Base-by-base conservation (phyloP, 2,888 invertebrate species). In the Limenitis camilla region DNA sequence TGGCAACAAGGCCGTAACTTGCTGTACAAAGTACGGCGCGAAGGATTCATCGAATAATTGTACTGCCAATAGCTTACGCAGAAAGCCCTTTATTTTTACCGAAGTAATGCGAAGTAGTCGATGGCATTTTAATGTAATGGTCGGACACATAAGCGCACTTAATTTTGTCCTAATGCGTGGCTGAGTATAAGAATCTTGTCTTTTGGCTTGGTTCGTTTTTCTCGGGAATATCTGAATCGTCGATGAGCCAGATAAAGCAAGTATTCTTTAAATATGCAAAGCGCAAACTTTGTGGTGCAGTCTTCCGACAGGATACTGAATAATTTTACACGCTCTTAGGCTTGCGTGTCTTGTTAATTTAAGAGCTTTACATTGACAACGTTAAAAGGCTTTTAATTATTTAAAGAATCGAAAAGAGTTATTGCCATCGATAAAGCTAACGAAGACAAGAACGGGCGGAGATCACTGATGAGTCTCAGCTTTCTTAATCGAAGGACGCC, bases 291-390 rank as follows among this genome's bases (percentile, higher is more conserved):
- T 81, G 78, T 75, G 71, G 72, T 71, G 68, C 62, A 53, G 72
- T 72, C 74, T 77, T 78, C 78, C 78, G 80, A 81, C 79, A 76
- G 81, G 76, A 76, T 69, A 65, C 78, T 82, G 84, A 83, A 85
- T 85, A 84, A 86, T 84, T 83, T 83, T 84, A 84, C 84, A 85
- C 82, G 79, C 75, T 78, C 79, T 81, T 83, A 83, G 80, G 79
- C 74, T 73, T 74, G 78, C 78, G 72, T 84, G 81, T 81, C 74
- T 70, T 70, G 74, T 80, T 81, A 78, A 78, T 81, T 81, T 76
- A 72, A 71, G 60, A 66, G 65, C 70, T 71, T 73, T 65, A 68
- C 70, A 65, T 68, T 77, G 79, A 79, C 74, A 75, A 67, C 66
- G 66, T 74, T 64, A 64, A 71, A 66, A 68, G 58, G 65, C 70